phyloP scores from a whole-genome alignment of 64 coral and sea anemone genomes.

The Stylophora pistillata region DNA sequence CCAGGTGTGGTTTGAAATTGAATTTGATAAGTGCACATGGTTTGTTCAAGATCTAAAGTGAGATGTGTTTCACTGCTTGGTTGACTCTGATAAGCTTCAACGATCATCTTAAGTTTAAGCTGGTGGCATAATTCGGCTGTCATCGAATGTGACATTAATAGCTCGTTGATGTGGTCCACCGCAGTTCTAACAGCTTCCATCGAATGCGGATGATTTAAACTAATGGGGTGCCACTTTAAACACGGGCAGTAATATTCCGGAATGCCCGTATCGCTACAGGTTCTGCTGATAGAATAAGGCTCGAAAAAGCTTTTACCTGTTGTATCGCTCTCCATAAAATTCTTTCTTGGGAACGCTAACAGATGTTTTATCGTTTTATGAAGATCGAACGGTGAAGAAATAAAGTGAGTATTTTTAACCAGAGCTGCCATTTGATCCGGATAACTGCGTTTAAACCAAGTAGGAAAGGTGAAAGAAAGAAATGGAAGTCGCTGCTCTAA shows the following conservation, averaged over 20 bases:
- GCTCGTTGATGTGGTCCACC: constrained; percentile 35
- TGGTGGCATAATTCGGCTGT: constrained; percentile 56
- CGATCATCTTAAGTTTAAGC: constrained; percentile 54
- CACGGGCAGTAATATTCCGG: constrained; percentile 73
- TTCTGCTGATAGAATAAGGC: constrained; percentile 39
- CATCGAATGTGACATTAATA: constrained; percentile 8
- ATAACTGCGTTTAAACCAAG: constrained; percentile 57
- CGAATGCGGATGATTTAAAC: constrained; percentile 22
- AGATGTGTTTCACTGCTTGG: constrained; percentile 58
- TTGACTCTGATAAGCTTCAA: constrained; percentile 64
- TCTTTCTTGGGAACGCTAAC: constrained; percentile 18
- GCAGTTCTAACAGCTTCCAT: background rate
- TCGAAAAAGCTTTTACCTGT: constrained; percentile 28
- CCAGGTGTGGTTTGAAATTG: constrained; percentile 73
- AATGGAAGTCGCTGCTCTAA: constrained; percentile 73
- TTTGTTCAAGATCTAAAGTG: constrained; percentile 31
- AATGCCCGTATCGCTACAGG: constrained; percentile 55
- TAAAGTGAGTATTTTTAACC: constrained; percentile 26
- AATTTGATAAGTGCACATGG: constrained; percentile 78
- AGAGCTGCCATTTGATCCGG: constrained; percentile 19
- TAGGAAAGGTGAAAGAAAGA: constrained; percentile 43
- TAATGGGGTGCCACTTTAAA: constrained; percentile 48
- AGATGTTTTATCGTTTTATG: constrained; percentile 61
- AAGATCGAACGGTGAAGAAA: constrained; percentile 63
- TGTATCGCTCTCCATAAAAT: background rate